These are phyloP conservation scores for Latrodectus geometricus DNA, from an alignment of 1,140 invertebrate genomes.

Conservation along the genomic window DNA sequence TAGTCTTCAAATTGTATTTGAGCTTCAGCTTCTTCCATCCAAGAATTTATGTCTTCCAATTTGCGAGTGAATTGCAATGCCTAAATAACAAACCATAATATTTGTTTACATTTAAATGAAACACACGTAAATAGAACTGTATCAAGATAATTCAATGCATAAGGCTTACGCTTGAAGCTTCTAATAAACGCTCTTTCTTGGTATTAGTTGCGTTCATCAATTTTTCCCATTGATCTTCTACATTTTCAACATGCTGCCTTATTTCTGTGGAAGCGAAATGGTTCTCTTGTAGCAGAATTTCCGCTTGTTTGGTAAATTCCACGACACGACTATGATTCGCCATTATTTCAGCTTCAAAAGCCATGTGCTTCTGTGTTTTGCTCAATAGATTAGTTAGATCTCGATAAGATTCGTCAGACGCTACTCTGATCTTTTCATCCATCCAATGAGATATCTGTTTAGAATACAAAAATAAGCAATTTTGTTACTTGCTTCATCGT, in stretches of 20 bases:
- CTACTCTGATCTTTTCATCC: conserved; percentile 91
- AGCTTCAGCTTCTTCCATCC: conserved; percentile 88
- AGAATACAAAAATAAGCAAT: not conserved
- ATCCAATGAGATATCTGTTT: conserved; percentile 84
- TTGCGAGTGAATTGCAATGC: conserved; percentile 85
- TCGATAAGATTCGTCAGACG: conserved; percentile 90
- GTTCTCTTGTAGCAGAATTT: conserved; percentile 82
- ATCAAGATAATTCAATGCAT: not conserved
- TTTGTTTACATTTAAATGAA: not conserved
- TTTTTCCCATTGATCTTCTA: conserved; percentile 86
- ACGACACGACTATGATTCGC: conserved; percentile 89
- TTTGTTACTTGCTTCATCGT: no score
- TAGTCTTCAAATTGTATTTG: conserved; percentile 86
- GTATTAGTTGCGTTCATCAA: conserved; percentile 79
- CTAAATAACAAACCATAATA: conserved; percentile 69
- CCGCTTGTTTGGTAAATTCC: conserved; percentile 84
- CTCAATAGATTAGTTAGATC: conserved; percentile 93
- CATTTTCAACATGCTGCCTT: conserved; percentile 81
- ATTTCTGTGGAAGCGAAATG: conserved; percentile 93
- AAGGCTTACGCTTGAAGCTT: conserved; percentile 75
- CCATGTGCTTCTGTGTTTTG: conserved; percentile 96
- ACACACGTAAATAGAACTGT: not conserved
- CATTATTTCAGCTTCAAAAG: conserved; percentile 92
- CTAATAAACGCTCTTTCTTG: conserved; percentile 89
- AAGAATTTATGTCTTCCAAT: conserved; percentile 89